These are phyloP conservation scores for Eulemur rubriventer DNA, from an alignment of 2,797 vertebrate species.

Conservation along the genomic window DNA sequence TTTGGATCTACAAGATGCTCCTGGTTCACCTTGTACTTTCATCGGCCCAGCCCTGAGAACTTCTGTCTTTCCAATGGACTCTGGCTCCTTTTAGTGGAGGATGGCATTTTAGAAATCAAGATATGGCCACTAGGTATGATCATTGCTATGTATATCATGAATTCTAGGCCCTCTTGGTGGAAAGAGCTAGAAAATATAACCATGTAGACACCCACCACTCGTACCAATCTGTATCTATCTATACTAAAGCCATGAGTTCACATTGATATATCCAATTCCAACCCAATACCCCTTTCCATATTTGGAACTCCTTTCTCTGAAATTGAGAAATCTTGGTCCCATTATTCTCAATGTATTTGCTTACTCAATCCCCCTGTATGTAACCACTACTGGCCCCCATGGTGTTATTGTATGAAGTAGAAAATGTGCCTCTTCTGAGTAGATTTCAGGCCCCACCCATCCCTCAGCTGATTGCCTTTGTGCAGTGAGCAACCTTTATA, in stretches of 20 bases:
- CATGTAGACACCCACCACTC: neutral
- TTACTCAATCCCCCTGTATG: neutral
- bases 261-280: neutral
- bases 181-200: constrained; percentile 23
- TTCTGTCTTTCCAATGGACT: neutral
- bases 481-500: neutral
- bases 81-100: neutral
- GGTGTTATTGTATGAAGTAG: neutral
- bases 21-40: neutral
- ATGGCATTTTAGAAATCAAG: neutral
- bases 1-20: neutral
- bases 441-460: neutral
- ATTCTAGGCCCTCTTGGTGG: neutral
- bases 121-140: neutral
- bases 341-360: neutral
- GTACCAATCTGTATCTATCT: neutral
- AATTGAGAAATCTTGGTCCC: neutral
- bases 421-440: neutral
- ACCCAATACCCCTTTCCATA: neutral
- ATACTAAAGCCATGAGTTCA: neutral
- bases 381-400: neutral
- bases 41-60: neutral
- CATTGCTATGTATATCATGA: neutral
- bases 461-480: neutral
- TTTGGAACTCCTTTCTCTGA: neutral